Percentiles rank a stretch among this genome's conserved stretches.
Evolutionary conservation across 2,888 invertebrate species (phyloP).

Genomic region (Pandemis corylana): DNA sequence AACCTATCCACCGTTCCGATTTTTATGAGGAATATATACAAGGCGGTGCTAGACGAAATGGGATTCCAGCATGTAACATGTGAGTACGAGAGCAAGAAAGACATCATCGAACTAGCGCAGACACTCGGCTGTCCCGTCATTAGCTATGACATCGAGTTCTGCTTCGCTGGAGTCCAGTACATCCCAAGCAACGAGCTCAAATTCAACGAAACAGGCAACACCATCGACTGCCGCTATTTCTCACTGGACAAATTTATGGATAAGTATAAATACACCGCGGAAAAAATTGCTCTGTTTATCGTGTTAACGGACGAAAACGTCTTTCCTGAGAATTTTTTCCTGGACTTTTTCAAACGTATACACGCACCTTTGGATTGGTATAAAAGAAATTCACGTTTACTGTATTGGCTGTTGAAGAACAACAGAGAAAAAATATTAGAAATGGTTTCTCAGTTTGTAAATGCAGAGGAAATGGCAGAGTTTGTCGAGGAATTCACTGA

Average conservation of each 20-base stretch:
- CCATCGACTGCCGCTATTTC: conserved; percentile 28
- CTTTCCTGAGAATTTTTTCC: conserved; percentile 21
- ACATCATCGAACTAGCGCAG: conserved; percentile 30
- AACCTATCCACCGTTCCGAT: neutral
- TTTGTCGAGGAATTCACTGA: conserved; percentile 38
- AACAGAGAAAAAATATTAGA: neutral
- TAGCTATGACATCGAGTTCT: conserved; percentile 34
- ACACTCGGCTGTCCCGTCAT: conserved; percentile 33
- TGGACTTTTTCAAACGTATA: conserved; percentile 43
- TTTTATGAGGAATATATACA: conserved; percentile 24
- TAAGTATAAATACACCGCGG: conserved; percentile 13
- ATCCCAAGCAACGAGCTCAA: conserved; percentile 20
- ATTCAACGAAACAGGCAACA: conserved; percentile 12
- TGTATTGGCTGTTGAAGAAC: conserved; percentile 27
- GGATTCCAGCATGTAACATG: conserved; percentile 21
- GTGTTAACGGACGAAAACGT: conserved; percentile 21
- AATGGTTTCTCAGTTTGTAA: conserved; percentile 9
- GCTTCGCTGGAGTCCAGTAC: conserved; percentile 34
- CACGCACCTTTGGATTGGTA: neutral
- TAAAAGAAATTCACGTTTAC: conserved; percentile 12
- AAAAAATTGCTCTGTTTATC: conserved; percentile 33
- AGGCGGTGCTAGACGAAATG: conserved; percentile 33
- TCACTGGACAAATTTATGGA: conserved; percentile 20
- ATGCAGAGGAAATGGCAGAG: conserved; percentile 11
- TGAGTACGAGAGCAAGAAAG: conserved; percentile 37